These are phyloP conservation scores for Drosophila hamatofila DNA, from an alignment of 2,888 invertebrate genomes.

Conservation along the genomic window DNA sequence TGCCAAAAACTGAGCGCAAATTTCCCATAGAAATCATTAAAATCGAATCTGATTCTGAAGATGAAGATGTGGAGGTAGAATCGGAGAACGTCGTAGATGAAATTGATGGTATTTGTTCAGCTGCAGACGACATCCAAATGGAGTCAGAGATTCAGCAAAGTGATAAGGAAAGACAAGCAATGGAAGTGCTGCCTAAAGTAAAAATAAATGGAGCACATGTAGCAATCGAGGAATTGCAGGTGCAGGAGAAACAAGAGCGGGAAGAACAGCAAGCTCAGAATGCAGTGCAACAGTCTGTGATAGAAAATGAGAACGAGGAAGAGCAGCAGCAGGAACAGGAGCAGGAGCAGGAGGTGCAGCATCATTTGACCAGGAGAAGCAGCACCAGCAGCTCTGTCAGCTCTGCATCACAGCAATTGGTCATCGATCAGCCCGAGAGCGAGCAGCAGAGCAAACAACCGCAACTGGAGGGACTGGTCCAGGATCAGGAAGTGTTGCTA, in stretches of 20 bases:
- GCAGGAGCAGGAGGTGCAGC: not conserved
- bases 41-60: slow-evolving; percentile 49
- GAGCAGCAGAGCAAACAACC: slow-evolving; percentile 60
- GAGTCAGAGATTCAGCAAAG: slow-evolving; percentile 3
- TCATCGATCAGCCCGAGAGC: slow-evolving; percentile 83
- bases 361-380: slow-evolving; percentile 12
- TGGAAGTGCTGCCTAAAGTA: slow-evolving; percentile 20
- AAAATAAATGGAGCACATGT: slow-evolving; percentile 49
- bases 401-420: slow-evolving; percentile 83
- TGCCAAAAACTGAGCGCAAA: slow-evolving; percentile 16
- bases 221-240: not conserved
- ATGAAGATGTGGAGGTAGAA: slow-evolving; percentile 12
- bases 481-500: slow-evolving; percentile 67
- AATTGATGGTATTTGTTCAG: not conserved
- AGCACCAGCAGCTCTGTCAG: slow-evolving; percentile 70
- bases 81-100: not conserved
- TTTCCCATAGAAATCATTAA: slow-evolving; percentile 40
- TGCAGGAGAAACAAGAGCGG: slow-evolving; percentile 1
- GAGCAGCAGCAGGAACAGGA: not conserved
- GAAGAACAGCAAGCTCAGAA: slow-evolving; percentile 12
- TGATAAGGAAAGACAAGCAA: slow-evolving; percentile 21
- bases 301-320: slow-evolving; percentile 43
- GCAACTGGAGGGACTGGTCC: slow-evolving; percentile 38
- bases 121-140: not conserved
- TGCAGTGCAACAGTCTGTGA: slow-evolving; percentile 49